Base-by-base conservation (phyloP, 2,113 vertebrate genomes). In the Ophthalmolycus amberensis region DNA sequence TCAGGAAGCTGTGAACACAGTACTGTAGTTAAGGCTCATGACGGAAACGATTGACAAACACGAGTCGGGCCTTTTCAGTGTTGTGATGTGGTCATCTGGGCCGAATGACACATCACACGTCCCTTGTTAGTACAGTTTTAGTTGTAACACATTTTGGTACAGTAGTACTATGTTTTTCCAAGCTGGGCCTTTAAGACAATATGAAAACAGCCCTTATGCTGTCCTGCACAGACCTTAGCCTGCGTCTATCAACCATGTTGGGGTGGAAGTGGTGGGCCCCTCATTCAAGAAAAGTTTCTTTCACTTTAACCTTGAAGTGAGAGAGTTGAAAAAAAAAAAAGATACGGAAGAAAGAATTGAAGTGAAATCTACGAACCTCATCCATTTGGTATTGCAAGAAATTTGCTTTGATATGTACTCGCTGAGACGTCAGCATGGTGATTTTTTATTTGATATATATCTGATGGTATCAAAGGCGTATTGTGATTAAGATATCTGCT, bases 1-100 rank as follows among this genome's bases (percentile, higher is more conserved):
- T 94, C 93, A 94, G 93, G 92, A 93, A 92, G 92, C 91, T 93
- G 92, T 90, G 79, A 84, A 84, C 46, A 70, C 85, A 89, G 86
- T 90, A 88, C 82, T 90, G 89, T 91, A 92, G 89, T 90, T 90
- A 91, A 89, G 92, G 90, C 78, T 90, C 83, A 78, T 71, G 77
- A 54, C 72, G 75, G 84, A 89, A 90, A 83, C 25, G 38, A 75
- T 52, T 18, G 40, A 65, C 74, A 83, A 67, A 64, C 59, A 79
- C 22, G 10, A 71, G 64, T 52, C 34, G 22, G 67, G 69, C 42
- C 1, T 37, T 29, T 73, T 62, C 18, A 46, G 20, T 50, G 37
- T 68, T 27, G 25, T 34, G 69, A 74, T 79, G 67, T 62, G 32
- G 34, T 42, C 63, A 7, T 50, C 2, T 9, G 58, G n/a, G 38